Conservation (phyloP, 2,888 invertebrate species). For the Heliconius ismenius region DNA sequence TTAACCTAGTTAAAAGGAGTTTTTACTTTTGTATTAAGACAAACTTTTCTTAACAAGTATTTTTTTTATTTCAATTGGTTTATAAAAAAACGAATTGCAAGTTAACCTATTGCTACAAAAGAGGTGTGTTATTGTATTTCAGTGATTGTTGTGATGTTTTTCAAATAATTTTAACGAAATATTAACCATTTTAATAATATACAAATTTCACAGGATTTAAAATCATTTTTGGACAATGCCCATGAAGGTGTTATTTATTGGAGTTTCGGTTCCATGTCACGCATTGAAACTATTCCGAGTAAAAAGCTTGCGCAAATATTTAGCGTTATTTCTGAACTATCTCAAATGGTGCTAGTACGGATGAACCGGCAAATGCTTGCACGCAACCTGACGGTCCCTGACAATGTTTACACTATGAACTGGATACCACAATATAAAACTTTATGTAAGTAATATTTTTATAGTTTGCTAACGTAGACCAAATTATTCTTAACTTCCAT, state of each 20-base stretch:
- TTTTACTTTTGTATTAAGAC: no score
- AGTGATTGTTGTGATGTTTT: not conserved
- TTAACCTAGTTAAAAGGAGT: no score
- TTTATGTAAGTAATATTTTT: conserved; percentile 68
- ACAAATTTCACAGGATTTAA: conserved; percentile 38
- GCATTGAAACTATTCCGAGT: conserved; percentile 78
- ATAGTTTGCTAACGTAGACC: not conserved
- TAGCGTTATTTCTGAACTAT: conserved; percentile 74
- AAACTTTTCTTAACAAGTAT: no score
- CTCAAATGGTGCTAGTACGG: conserved; percentile 81
- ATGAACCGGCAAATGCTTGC: conserved; percentile 75
- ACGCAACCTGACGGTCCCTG: conserved; percentile 71
- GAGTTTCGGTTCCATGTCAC: conserved; percentile 83
- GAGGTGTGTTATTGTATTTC: no score
- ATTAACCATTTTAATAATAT: not conserved
- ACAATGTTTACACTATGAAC: conserved; percentile 74
- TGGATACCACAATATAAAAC: conserved; percentile 82
- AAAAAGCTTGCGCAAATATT: conserved; percentile 74
- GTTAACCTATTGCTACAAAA: no score
- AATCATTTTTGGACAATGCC: conserved; percentile 66
- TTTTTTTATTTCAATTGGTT: no score
- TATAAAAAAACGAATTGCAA: no score
- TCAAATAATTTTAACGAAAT: not conserved
- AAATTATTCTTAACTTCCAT: not conserved
- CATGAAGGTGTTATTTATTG: conserved; percentile 80